Evolutionary conservation across 2,888 invertebrate genomes (phyloP).

Genomic region (Phoenoteleia sp.): DNA sequence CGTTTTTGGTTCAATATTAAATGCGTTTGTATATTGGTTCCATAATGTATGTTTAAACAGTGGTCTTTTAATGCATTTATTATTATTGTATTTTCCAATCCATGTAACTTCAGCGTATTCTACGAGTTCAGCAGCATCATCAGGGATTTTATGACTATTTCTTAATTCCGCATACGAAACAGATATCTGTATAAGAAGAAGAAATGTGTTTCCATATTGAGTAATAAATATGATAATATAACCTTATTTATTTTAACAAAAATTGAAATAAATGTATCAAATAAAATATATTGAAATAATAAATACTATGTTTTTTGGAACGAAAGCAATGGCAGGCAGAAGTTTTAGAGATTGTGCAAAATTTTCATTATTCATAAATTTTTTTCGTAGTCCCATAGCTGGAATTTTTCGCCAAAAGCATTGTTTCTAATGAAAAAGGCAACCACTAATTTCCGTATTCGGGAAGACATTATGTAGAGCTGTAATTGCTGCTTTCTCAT

Average conservation of each 20-base stretch:
- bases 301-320: constrained; percentile 7
- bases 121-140: background rate
- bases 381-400: background rate
- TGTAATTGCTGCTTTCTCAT: constrained; percentile 1
- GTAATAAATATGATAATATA: background rate
- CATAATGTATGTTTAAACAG: background rate
- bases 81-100: background rate
- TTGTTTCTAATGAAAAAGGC: constrained; percentile 24
- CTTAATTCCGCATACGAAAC: background rate
- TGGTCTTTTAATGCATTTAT: constrained; percentile 6
- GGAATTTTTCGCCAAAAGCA: constrained; percentile 18
- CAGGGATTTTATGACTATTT: background rate
- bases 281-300: background rate
- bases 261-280: background rate
- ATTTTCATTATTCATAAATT: background rate
- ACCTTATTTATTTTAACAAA: background rate
- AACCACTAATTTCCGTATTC: background rate
- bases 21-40: constrained; percentile 3
- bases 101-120: background rate
- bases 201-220: background rate
- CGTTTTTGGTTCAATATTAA: constrained; percentile 3
- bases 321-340: constrained; percentile 15
- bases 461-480: background rate
- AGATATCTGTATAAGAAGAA: background rate
- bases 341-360: constrained; percentile 3